Evolutionary conservation across 1,140 invertebrate genomes (phyloP).

Genomic region (Thaumatotibia leucotreta): DNA sequence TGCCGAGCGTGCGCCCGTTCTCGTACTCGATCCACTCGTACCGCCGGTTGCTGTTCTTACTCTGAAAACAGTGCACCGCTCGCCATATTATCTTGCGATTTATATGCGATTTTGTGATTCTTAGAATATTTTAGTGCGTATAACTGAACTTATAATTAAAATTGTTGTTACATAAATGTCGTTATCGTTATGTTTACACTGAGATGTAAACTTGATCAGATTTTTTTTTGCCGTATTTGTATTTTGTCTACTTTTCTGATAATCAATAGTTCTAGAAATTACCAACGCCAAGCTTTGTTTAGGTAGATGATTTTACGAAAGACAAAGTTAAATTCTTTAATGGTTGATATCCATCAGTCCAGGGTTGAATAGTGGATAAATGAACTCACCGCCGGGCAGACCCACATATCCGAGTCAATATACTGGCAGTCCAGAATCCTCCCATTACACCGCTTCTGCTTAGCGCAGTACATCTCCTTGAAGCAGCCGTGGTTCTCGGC

Average conservation of each 20-base stretch:
- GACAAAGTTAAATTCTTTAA: too few species aligned
- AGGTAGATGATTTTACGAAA: too few species aligned
- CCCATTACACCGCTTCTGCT: slow-evolving; percentile 83
- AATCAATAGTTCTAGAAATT: too few species aligned
- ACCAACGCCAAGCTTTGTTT: too few species aligned
- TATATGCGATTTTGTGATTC: background rate
- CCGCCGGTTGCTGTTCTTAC: slow-evolving; percentile 75
- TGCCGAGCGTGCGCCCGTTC: slow-evolving; percentile 83
- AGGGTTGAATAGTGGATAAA: too few species aligned
- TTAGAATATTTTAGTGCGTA: background rate
- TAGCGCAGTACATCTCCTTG: slow-evolving; percentile 81
- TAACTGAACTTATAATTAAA: background rate
- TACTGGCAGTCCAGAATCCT: slow-evolving; percentile 87
- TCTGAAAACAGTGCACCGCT: slow-evolving; percentile 37
- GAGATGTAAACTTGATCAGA: too few species aligned
- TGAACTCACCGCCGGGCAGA: slow-evolving; percentile 84
- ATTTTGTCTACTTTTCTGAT: too few species aligned
- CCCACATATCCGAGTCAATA: slow-evolving; percentile 90
- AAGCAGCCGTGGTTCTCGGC: slow-evolving; percentile 84
- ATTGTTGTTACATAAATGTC: background rate
- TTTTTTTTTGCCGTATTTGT: too few species aligned
- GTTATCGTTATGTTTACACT: background rate
- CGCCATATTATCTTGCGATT: background rate
- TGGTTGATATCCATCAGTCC: too few species aligned
- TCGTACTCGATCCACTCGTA: slow-evolving; percentile 93